Evolutionary conservation across 2,113 vertebrate species (phyloP).

Genomic region (Lepus americanus): DNA sequence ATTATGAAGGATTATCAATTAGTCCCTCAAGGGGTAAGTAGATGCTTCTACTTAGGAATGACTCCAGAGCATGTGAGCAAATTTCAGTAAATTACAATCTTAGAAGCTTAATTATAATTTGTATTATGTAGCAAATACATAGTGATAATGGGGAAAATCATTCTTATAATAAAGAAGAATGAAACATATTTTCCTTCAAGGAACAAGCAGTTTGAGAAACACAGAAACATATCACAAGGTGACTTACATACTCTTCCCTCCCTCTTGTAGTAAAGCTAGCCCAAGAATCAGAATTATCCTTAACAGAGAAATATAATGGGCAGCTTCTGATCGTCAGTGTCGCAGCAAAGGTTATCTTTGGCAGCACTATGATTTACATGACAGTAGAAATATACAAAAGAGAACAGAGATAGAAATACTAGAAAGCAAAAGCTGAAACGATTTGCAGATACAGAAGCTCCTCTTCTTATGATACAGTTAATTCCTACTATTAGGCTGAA

Average conservation of each 20-base stretch:
- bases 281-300: background rate
- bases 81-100: background rate
- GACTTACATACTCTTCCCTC: background rate
- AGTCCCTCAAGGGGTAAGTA: background rate
- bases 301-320: background rate
- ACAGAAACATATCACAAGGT: background rate
- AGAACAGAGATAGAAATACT: background rate
- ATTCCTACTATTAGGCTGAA: no score
- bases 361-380: background rate
- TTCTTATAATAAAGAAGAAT: background rate
- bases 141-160: background rate
- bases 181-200: background rate
- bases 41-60: background rate
- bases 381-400: background rate
- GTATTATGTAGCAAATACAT: conserved; percentile 16
- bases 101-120: background rate
- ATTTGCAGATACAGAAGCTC: background rate
- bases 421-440: background rate
- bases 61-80: background rate
- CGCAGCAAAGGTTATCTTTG: background rate
- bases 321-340: background rate
- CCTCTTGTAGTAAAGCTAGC: background rate
- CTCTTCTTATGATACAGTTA: no score
- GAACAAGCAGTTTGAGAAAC: background rate
- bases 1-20: background rate